phyloP scores from a whole-genome alignment of 2,888 invertebrate species.

The Philonicus albiceps region DNA sequence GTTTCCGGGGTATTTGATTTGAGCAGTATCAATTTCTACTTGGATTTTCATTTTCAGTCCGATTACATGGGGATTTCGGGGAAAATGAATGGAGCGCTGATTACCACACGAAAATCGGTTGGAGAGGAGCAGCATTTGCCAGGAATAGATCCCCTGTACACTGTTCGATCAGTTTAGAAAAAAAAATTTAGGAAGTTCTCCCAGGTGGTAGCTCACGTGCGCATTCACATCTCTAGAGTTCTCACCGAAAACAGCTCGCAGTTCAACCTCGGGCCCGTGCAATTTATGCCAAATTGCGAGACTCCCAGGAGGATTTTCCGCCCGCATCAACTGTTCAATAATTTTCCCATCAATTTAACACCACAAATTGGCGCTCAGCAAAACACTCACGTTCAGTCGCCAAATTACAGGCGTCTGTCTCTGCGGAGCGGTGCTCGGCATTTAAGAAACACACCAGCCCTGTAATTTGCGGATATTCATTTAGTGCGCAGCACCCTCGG shows the following conservation, averaged over 20 bases:
- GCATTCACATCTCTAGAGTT: not conserved
- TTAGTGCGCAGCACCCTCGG: not conserved
- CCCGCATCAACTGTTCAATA: not conserved
- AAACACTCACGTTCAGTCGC: constrained; percentile 20
- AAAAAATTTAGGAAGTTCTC: not conserved
- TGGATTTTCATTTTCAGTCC: constrained; percentile 44
- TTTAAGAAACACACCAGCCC: constrained; percentile 17
- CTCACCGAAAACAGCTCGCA: not conserved
- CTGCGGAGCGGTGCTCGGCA: not conserved
- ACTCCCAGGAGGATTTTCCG: not conserved
- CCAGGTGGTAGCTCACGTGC: not conserved
- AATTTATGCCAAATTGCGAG: not conserved
- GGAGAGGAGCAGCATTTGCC: not conserved
- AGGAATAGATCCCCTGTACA: not conserved
- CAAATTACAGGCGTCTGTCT: constrained; percentile 7
- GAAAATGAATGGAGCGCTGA: constrained; percentile 15
- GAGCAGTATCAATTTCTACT: constrained; percentile 46
- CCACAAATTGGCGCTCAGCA: constrained; percentile 3
- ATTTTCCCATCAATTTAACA: constrained; percentile 20
- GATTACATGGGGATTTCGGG: constrained; percentile 32
- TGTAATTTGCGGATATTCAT: constrained; percentile 37
- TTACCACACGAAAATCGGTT: constrained; percentile 2
- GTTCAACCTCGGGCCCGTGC: not conserved
- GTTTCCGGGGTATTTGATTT: constrained; percentile 44
- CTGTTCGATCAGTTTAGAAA: not conserved